Conservation (phyloP, 2,797 vertebrate genomes). For the Denticeps clupeoides region DNA sequence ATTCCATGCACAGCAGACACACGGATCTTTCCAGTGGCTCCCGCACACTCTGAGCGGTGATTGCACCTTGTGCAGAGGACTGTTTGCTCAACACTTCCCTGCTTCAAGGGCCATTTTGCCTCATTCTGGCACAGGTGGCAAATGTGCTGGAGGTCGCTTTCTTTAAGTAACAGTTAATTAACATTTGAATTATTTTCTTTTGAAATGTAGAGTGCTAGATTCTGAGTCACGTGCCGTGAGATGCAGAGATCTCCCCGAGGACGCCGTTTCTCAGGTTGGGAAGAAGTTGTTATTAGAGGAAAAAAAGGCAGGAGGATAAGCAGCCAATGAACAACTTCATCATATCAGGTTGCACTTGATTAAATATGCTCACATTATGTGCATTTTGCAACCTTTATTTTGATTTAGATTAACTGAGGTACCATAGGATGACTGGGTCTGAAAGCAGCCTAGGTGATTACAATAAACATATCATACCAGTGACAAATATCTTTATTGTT, state of each 20-base stretch:
- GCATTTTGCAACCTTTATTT: too few species aligned
- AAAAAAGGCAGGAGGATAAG: too few species aligned
- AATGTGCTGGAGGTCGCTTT: slow-evolving; percentile 39
- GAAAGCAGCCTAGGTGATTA: too few species aligned
- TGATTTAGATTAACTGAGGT: too few species aligned
- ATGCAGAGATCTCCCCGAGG: slow-evolving; percentile 20
- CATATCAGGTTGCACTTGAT: too few species aligned
- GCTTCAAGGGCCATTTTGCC: slow-evolving; percentile 42
- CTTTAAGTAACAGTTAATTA: slow-evolving; percentile 49
- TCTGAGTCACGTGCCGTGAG: slow-evolving; percentile 13
- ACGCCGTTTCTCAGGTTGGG: slow-evolving; percentile 19
- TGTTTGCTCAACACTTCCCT: slow-evolving; percentile 45
- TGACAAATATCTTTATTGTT: too few species aligned
- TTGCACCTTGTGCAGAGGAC: slow-evolving; percentile 48
- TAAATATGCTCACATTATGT: too few species aligned
- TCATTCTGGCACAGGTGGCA: slow-evolving; percentile 46
- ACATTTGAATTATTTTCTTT: slow-evolving; percentile 45
- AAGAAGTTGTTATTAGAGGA: too few species aligned
- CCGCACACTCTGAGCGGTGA: slow-evolving; percentile 34
- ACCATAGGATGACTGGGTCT: too few species aligned
- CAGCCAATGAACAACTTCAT: too few species aligned
- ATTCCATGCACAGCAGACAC: slow-evolving; percentile 34
- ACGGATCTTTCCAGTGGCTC: slow-evolving; percentile 26
- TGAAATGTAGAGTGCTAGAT: slow-evolving; percentile 29
- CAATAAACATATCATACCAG: too few species aligned